Conservation (phyloP, 2,888 invertebrate species). For the Tetragonisca angustula region DNA sequence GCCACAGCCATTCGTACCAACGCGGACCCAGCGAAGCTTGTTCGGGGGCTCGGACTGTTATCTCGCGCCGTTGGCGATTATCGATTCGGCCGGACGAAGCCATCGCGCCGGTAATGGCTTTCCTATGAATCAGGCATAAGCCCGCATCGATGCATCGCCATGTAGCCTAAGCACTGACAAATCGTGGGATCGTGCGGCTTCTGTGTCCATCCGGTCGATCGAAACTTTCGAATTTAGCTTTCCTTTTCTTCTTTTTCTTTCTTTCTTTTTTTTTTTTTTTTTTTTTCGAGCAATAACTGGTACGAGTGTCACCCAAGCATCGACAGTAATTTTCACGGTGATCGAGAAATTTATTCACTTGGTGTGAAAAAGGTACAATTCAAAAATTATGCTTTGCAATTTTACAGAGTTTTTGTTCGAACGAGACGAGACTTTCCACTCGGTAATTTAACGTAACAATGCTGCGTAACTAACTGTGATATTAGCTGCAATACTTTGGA, state of each 20-base stretch:
- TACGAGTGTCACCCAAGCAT: too few species aligned
- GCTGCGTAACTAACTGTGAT: too few species aligned
- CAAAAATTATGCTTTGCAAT: too few species aligned
- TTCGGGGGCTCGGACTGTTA: constrained; percentile 11
- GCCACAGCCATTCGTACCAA: constrained; percentile 10
- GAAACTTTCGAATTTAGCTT: not conserved
- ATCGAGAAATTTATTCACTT: not conserved
- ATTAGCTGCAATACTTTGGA: too few species aligned
- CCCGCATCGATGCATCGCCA: constrained; percentile 4
- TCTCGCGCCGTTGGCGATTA: constrained; percentile 44
- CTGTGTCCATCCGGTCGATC: too few species aligned
- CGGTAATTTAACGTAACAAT: too few species aligned
- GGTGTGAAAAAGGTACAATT: too few species aligned
- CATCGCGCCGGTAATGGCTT: constrained; percentile 24
- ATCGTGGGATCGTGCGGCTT: not conserved
- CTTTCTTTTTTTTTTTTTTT: too few species aligned
- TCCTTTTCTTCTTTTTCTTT: not conserved
- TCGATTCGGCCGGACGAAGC: constrained; percentile 37
- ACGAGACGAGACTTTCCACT: too few species aligned
- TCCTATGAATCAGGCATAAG: constrained; percentile 43
- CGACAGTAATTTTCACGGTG: not conserved
- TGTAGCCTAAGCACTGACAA: constrained; percentile 14
- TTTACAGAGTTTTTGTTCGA: too few species aligned
- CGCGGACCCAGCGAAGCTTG: not conserved
- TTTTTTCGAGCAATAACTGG: too few species aligned